Percentiles rank a stretch among this genome's conserved stretches.
phyloP scores from a whole-genome alignment of 2,113 vertebrate species.

The Athene noctua region DNA sequence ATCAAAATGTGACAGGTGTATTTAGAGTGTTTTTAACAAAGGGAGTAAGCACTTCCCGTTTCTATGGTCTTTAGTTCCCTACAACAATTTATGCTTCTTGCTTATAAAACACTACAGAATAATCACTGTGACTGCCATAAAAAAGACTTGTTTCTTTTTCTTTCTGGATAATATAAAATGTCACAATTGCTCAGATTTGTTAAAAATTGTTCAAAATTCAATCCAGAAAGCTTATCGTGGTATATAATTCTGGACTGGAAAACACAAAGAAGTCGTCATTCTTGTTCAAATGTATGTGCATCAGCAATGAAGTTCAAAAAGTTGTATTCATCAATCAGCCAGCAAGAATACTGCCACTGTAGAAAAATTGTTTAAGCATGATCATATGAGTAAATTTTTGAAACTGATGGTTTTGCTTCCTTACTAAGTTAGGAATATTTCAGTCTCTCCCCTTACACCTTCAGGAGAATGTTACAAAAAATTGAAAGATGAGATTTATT shows the following conservation, averaged over 20 bases:
- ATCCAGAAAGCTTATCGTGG: background rate
- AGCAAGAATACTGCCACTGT: background rate
- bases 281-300: background rate
- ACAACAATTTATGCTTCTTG: background rate
- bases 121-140: background rate
- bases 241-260: background rate
- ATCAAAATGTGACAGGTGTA: background rate
- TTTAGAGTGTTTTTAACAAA: background rate
- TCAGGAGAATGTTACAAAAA: background rate
- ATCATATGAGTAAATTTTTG: background rate
- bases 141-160: background rate
- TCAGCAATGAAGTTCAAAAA: background rate
- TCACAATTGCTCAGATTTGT: fast-evolving
- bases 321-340: background rate
- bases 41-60: background rate
- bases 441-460: background rate
- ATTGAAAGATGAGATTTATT: background rate
- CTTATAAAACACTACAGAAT: background rate
- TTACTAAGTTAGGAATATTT: background rate
- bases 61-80: background rate
- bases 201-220: background rate
- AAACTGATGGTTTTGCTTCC: background rate
- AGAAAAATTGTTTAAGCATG: background rate
- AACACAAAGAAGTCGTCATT: background rate
- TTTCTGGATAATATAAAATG: background rate